Evolutionary conservation across 2,113 vertebrate species (phyloP).

Genomic region (Pluvianellus socialis): DNA sequence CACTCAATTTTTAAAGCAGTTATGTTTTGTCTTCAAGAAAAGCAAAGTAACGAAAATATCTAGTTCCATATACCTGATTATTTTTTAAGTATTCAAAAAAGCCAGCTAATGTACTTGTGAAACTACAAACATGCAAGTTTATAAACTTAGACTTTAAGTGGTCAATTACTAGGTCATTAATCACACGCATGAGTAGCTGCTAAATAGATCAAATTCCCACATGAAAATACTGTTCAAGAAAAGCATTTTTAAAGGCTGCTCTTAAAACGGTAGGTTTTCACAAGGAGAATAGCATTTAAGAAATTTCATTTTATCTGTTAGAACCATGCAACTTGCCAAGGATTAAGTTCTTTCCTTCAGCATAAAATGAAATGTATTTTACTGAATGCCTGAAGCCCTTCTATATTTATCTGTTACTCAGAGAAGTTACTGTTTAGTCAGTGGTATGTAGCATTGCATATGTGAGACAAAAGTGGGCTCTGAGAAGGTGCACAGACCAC

Average conservation of each 20-base stretch:
- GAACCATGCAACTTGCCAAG: not conserved
- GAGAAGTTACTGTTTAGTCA: not conserved
- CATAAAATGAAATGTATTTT: not conserved
- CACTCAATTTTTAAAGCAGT: not conserved
- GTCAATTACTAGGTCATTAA: not conserved
- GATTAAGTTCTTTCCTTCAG: constrained; percentile 19
- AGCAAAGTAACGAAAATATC: not conserved
- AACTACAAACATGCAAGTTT: not conserved
- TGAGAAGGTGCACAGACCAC: not conserved
- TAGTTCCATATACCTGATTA: not conserved
- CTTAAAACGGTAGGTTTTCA: not conserved
- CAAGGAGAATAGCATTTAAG: not conserved
- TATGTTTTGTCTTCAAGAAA: not conserved
- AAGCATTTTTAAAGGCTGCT: not conserved
- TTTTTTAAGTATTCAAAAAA: not conserved
- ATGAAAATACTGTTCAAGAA: not conserved
- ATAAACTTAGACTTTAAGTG: not conserved
- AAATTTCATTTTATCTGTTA: constrained; percentile 39
- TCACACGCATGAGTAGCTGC: not conserved
- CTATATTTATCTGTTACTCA: constrained; percentile 26
- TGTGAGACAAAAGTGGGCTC: not conserved
- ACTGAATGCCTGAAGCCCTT: not conserved
- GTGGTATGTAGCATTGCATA: not conserved
- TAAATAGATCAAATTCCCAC: not conserved
- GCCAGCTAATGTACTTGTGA: not conserved